A percentile compares a stretch with the other conserved stretches of the same genome.
phyloP scores from a whole-genome alignment of 2,113 vertebrate species.

The Syngnathus typhle region DNA sequence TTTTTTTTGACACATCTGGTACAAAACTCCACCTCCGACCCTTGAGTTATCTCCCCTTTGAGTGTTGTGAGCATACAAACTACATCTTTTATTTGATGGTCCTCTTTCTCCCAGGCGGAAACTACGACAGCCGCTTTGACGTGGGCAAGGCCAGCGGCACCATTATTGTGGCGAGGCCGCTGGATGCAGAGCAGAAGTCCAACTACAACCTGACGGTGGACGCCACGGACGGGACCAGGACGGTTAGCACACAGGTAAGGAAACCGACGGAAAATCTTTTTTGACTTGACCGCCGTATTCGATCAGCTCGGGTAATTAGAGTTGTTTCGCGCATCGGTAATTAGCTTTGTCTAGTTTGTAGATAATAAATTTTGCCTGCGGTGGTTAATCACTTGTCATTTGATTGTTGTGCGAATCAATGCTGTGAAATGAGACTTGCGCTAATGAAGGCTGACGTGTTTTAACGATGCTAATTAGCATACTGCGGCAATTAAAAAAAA shows the following conservation, averaged over 20 bases:
- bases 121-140: slow-evolving; percentile 95
- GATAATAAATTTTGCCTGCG: background rate
- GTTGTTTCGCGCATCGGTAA: slow-evolving; percentile 2
- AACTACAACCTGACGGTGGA: slow-evolving; percentile 96
- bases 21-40: background rate
- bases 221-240: slow-evolving; percentile 89
- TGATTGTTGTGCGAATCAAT: background rate
- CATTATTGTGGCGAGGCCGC: slow-evolving; percentile 85
- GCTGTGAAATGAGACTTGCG: background rate
- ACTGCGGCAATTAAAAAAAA: background rate
- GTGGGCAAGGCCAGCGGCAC: slow-evolving; percentile 94
- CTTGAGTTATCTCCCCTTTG: background rate
- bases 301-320: background rate
- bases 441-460: background rate
- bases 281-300: background rate
- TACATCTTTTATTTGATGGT: slow-evolving; percentile 28
- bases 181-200: slow-evolving; percentile 92
- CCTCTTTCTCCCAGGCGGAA: slow-evolving; percentile 79
- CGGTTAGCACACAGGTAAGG: slow-evolving; percentile 88
- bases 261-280: slow-evolving; percentile 4
- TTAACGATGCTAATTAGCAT: background rate
- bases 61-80: background rate
- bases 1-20: background rate
- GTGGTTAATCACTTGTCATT: background rate
- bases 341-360: background rate